A percentile compares a stretch with the other conserved stretches of the same genome.
These are phyloP conservation scores for Drosophila nikananu DNA, from an alignment of 1,140 invertebrate genomes.

Conservation along the genomic window DNA sequence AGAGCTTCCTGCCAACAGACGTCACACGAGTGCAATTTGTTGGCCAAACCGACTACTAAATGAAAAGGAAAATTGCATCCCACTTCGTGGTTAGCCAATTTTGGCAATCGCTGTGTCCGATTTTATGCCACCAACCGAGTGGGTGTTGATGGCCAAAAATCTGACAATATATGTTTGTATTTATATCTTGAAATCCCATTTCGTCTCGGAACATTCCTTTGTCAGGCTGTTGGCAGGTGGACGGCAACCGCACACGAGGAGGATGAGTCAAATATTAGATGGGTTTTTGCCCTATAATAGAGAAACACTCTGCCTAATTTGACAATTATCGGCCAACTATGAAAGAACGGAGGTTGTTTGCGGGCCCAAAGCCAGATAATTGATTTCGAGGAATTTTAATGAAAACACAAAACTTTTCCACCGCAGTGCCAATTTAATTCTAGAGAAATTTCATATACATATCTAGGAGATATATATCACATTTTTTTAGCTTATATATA, in stretches of 20 bases:
- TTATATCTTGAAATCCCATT: slow-evolving; percentile 5
- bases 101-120: slow-evolving; percentile 27
- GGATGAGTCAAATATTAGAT: slow-evolving; percentile 33
- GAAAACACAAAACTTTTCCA: slow-evolving; percentile 13
- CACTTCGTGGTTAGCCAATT: slow-evolving; percentile 37
- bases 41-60: slow-evolving; percentile 34
- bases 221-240: slow-evolving; percentile 52
- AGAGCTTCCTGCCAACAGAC: slow-evolving; percentile 40
- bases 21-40: slow-evolving; percentile 43
- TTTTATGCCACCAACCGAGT: slow-evolving; percentile 40
- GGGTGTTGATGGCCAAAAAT: slow-evolving; percentile 53
- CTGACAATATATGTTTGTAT: neutral
- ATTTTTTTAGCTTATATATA: neutral
- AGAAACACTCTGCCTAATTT: slow-evolving; percentile 44
- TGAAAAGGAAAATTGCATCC: slow-evolving; percentile 61
- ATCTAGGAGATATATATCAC: neutral
- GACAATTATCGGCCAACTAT: slow-evolving; percentile 40
- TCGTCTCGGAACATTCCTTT: slow-evolving; percentile 46
- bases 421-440: slow-evolving; percentile 16
- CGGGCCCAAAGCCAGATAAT: slow-evolving; percentile 21
- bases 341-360: slow-evolving; percentile 4
- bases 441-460: neutral
- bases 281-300: slow-evolving; percentile 37
- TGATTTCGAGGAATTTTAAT: slow-evolving; percentile 44
- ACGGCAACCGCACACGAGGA: slow-evolving; percentile 11